Conservation (phyloP, 2,888 invertebrate genomes). For the Harpalus rufipes region DNA sequence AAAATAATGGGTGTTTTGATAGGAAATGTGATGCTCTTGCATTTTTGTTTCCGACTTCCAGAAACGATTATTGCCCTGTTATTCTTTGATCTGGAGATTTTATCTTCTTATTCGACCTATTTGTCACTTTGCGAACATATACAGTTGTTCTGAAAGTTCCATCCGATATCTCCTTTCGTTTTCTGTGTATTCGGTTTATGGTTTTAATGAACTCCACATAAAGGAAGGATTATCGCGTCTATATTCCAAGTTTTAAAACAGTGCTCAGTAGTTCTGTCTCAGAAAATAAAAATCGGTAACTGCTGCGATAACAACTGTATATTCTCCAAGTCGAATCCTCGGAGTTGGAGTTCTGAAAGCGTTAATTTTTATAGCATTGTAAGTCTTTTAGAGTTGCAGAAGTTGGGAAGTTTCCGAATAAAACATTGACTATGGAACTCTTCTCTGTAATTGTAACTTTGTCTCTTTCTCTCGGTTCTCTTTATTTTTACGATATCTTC, state of each 20-base stretch:
- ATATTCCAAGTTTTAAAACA: conserved; percentile 35
- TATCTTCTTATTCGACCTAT: conserved; percentile 46
- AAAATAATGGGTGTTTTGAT: conserved; percentile 18
- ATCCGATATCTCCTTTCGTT: not conserved
- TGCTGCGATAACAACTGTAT: conserved; percentile 44
- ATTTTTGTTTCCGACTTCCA: conserved; percentile 85
- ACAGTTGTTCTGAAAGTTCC: conserved; percentile 46
- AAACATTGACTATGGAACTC: conserved; percentile 51
- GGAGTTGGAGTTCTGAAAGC: conserved; percentile 43
- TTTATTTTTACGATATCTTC: conserved; percentile 50
- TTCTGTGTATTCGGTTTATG: conserved; percentile 38
- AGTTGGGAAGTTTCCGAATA: conserved; percentile 47
- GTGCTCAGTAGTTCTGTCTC: conserved; percentile 28
- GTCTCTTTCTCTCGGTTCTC: conserved; percentile 40
- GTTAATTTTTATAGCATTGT: conserved; percentile 64
- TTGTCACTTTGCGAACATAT: conserved; percentile 42
- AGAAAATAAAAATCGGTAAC: conserved; percentile 40
- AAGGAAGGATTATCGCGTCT: conserved; percentile 37
- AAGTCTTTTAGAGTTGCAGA: conserved; percentile 56
- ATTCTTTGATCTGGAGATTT: conserved; percentile 76
- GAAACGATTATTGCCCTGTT: conserved; percentile 85
- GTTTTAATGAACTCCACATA: conserved; percentile 31
- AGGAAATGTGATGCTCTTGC: conserved; percentile 74
- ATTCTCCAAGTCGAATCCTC: conserved; percentile 38
- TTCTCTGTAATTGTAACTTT: conserved; percentile 51